These are phyloP conservation scores for Argynnis bischoffii DNA, from an alignment of 2,888 invertebrate genomes.

Conservation along the genomic window DNA sequence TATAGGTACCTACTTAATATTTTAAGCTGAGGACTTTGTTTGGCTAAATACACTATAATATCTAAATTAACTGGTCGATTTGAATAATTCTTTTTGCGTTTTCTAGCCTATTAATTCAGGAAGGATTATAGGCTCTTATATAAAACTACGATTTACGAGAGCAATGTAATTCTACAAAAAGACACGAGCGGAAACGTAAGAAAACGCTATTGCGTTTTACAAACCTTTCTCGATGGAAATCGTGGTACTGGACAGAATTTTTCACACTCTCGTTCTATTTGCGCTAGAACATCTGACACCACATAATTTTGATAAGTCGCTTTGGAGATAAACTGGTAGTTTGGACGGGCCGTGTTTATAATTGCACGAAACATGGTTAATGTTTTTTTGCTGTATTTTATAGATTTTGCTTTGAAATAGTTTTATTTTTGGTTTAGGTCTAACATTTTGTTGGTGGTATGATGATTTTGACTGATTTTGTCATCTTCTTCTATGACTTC, in stretches of 20 bases:
- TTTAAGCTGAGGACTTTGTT: too few species aligned
- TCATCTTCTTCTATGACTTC: not conserved
- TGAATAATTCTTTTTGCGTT: too few species aligned
- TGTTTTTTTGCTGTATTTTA: not conserved
- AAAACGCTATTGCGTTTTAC: slow-evolving; percentile 22
- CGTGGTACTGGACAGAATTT: slow-evolving; percentile 58
- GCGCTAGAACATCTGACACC: slow-evolving; percentile 55
- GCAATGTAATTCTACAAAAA: too few species aligned
- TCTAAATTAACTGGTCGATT: too few species aligned
- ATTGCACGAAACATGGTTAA: slow-evolving; percentile 30
- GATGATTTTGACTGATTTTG: not conserved
- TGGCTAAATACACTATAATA: too few species aligned
- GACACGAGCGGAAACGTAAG: too few species aligned
- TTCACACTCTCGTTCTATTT: slow-evolving; percentile 62
- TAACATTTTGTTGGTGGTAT: not conserved
- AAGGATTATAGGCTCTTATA: too few species aligned
- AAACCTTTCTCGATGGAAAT: slow-evolving; percentile 63
- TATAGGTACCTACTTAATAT: too few species aligned
- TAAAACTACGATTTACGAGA: too few species aligned
- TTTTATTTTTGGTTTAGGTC: slow-evolving; percentile 11
- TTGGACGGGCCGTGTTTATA: slow-evolving; percentile 41
- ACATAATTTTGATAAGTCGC: slow-evolving; percentile 60
- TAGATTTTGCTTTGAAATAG: not conserved
- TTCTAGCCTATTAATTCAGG: too few species aligned
- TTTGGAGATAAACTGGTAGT: slow-evolving; percentile 33